Conservation (phyloP, 2,888 invertebrate species). For the Drosophila birchii region DNA sequence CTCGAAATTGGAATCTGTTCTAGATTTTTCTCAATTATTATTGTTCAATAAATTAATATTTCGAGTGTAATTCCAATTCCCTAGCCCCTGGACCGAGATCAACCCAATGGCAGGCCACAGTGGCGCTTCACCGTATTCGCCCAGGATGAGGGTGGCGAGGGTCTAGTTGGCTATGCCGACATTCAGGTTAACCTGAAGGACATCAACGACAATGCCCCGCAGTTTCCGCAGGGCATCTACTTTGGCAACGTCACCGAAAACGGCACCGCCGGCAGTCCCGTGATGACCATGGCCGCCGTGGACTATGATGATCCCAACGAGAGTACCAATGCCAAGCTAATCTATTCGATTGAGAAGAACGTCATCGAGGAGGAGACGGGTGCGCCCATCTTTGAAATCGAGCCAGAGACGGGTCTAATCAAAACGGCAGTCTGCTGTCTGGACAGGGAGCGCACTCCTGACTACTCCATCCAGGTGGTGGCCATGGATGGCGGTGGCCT, state of each 20-base stretch:
- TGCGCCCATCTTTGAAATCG: conserved; percentile 97
- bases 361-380: conserved; percentile 98
- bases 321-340: conserved; percentile 96
- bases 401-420: conserved; percentile 96
- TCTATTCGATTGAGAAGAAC: conserved; percentile 98
- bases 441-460: conserved; percentile 96
- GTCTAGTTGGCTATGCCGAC: conserved; percentile 97
- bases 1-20: background rate
- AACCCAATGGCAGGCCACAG: conserved; percentile 96
- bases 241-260: conserved; percentile 98
- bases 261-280: conserved; percentile 97
- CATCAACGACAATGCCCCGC: conserved; percentile 98
- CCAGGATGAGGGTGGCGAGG: conserved; percentile 97
- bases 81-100: conserved; percentile 97
- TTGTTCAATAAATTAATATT: background rate
- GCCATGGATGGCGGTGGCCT: conserved; percentile 97
- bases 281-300: conserved; percentile 98
- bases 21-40: background rate
- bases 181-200: conserved; percentile 98
- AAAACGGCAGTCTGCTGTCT: conserved; percentile 97
- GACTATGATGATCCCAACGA: conserved; percentile 98
- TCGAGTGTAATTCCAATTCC: conserved; percentile 2
- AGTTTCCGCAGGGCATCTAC: conserved; percentile 96
- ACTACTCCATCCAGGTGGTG: conserved; percentile 97
- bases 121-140: conserved; percentile 98